Percentiles rank a stretch among this genome's conserved stretches.
Evolutionary conservation across 2,797 vertebrate genomes (phyloP).

Genomic region (Rhinophrynus dorsalis): DNA sequence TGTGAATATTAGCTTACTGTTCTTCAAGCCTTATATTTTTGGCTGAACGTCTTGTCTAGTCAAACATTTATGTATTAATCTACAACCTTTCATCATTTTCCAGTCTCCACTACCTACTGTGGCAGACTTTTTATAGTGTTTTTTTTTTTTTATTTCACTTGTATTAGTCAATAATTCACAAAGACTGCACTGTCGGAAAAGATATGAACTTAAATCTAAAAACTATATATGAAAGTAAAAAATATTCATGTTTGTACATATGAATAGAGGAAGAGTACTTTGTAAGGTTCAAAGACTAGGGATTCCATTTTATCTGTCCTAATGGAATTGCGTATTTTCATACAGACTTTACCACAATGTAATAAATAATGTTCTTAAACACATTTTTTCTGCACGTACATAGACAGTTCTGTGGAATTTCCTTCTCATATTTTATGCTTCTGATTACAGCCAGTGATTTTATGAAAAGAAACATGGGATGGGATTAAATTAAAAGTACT

Average conservation of each 20-base stretch:
- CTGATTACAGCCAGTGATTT: too few species aligned
- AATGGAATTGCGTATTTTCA: too few species aligned
- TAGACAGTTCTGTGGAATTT: too few species aligned
- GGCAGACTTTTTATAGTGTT: slow-evolving; percentile 41
- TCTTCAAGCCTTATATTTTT: slow-evolving; percentile 5
- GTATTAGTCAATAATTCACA: slow-evolving; percentile 29
- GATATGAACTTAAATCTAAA: not conserved
- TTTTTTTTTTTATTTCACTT: slow-evolving; percentile 19
- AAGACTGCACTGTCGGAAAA: not conserved
- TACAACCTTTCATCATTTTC: slow-evolving; percentile 35
- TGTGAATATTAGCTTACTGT: slow-evolving; percentile 7
- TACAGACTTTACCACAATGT: too few species aligned
- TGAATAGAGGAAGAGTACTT: not conserved
- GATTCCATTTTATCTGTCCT: too few species aligned
- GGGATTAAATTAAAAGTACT: too few species aligned
- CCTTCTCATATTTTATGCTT: too few species aligned
- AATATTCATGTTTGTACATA: not conserved
- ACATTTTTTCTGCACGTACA: too few species aligned
- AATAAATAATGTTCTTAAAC: too few species aligned
- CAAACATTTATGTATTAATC: slow-evolving; percentile 9
- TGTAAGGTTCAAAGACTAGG: too few species aligned
- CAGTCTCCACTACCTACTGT: slow-evolving; percentile 42
- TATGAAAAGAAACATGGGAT: too few species aligned
- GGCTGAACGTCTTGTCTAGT: slow-evolving; percentile 14
- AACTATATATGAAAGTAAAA: not conserved